Base-by-base conservation (phyloP, 2,797 vertebrate genomes). In the Atherinosoma microstoma region DNA sequence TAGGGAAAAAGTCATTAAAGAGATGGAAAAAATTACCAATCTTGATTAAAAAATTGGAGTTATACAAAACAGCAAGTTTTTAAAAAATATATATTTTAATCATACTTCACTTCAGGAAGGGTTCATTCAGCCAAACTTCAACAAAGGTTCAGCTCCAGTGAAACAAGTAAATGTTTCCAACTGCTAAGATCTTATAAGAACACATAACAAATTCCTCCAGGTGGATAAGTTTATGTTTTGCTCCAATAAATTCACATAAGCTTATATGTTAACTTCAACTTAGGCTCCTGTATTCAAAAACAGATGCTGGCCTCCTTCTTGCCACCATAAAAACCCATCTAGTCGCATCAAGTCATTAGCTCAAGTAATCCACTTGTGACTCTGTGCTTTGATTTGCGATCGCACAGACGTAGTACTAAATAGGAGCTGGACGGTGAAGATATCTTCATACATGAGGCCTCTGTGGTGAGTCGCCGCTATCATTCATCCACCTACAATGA, bases 331-430 rank as follows among this genome's bases (percentile, higher is more conserved):
- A 85, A 82, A 84, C 60, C 78, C 64, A 80, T 87, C 78, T 89
- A 87, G 89, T 65, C 84, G 61, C 82, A 92, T 93, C 87, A 93
- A 93, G 93, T 91, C 90, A 93, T 94, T 94, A 94, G 73, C 82
- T 83, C 56, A 40, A 36, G 73, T 95, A 94, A 95, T 94, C 94
- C 91, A 90, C 90, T 91, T 87, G 71, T 57, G 79, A 72, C 87
- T 75, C 7, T 18, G 77, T 87, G 82, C 72, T 80, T 89, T 89
- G 82, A 82, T 91, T 88, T 85, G 84, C 40, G 58, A 73, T 80
- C 75, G 71, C 79, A 82, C 67, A 24, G 24, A 86, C 59, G 71
- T 66, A 80, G 71, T 66, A 80, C 79, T 83, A 84, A 85, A 84
- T 40, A 49, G 45, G 79, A 77, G 58, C 40, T 57, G 64, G 36